phyloP scores from a whole-genome alignment of 2,888 invertebrate genomes.

The Zeuzera pyrina region DNA sequence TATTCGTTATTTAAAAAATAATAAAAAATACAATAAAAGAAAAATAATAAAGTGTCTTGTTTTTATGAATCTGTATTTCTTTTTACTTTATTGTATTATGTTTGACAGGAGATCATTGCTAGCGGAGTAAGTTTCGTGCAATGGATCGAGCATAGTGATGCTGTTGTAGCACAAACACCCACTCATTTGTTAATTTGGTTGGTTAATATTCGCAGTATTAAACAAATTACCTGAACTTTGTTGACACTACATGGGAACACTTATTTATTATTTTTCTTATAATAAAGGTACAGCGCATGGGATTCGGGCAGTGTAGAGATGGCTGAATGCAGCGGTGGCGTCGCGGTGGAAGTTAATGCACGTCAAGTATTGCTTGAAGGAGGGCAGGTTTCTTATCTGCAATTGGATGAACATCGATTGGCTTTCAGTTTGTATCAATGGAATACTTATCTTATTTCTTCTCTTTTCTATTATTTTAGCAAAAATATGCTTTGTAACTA shows the following conservation, averaged over 20 bases:
- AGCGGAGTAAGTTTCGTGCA: constrained; percentile 82
- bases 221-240: background rate
- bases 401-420: constrained; percentile 57
- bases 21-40: too few species aligned
- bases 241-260: too few species aligned
- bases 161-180: constrained; percentile 95
- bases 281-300: constrained; percentile 64
- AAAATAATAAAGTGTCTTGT: too few species aligned
- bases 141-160: constrained; percentile 96
- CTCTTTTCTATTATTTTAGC: too few species aligned
- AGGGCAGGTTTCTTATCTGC: constrained; percentile 41
- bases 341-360: constrained; percentile 39
- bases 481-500: too few species aligned
- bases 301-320: constrained; percentile 56
- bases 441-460: background rate
- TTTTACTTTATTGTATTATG: constrained; percentile 1
- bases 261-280: too few species aligned
- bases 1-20: too few species aligned
- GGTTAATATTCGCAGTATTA: constrained; percentile 13
- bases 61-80: too few species aligned
- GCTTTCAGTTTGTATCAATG: constrained; percentile 45
- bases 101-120: constrained; percentile 74
- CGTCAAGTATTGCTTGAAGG: constrained; percentile 48
- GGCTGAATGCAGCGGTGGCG: constrained; percentile 43
- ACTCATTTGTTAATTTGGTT: constrained; percentile 95